Evolutionary conservation across 2,888 invertebrate species (phyloP), one percentile per base, ranked within the genome.

Genomic region (Pristionchus mayeri): DNA sequence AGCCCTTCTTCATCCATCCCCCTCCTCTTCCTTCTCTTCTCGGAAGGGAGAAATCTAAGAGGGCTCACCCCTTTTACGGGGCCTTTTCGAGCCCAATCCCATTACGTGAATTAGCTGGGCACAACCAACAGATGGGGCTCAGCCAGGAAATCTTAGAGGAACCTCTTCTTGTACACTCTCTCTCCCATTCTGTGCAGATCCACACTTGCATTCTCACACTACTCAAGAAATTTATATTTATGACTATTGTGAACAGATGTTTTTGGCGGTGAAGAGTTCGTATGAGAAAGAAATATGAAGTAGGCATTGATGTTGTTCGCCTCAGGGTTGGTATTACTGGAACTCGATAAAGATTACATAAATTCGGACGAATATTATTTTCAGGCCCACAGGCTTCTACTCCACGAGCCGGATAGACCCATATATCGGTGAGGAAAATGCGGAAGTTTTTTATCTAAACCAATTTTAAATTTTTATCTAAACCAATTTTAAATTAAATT

Each of bases 41-140:
- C 44, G 44, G 44, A n/a, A n/a, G n/a, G 44, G 54, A 21, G 54
- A 54, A 54, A 54, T 71, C 71, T 71, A 71, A 71, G 71, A 71
- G 71, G 71, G 6, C 44, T 44, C 44, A 6, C 44, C 44, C 44
- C 44, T 44, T 44, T 71, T 71, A 71, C 71, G 71, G 71, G 71
- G 40, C 40, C 71, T 71, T 71, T 71, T 44, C 71, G 71, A 13
- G 7, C 44, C 44, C 71, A 71, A 71, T 71, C 71, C 40, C 71
- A 71, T 71, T 71, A 71, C 71, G 71, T 71, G 71, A 71, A 71
- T 71, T 71, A 71, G 71, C 71, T 18, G 13, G 21, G 54, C 54
- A 13, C 44, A 21, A 7, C 54, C 16, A 54, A 21, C 54, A 71
- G 71, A 71, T 71, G 71, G 71, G 71, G 6, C 71, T 24, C 71